These are phyloP conservation scores for Ctenopoma kingsleyae DNA, from an alignment of 2,797 vertebrate genomes.

Conservation along the genomic window DNA sequence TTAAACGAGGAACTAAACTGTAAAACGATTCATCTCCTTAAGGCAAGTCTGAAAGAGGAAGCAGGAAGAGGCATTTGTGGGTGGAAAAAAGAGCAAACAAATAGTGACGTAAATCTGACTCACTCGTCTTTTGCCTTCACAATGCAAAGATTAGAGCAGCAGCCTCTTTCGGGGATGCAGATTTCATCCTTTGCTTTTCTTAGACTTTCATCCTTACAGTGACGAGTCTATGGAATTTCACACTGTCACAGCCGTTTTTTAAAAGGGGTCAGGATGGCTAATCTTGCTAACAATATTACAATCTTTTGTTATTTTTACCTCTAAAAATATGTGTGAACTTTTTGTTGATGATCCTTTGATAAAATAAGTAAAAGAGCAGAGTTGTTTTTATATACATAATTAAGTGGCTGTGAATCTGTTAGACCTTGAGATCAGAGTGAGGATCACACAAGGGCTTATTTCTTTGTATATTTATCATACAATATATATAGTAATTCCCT, in stretches of 20 bases:
- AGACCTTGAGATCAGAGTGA: conserved; percentile 31
- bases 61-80: conserved; percentile 83
- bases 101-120: conserved; percentile 87
- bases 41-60: conserved; percentile 82
- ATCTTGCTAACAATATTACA: conserved; percentile 60
- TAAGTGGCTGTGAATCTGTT: conserved; percentile 31
- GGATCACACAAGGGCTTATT: conserved; percentile 24
- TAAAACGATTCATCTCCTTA: conserved; percentile 82
- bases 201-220: conserved; percentile 82
- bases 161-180: conserved; percentile 80
- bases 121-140: conserved; percentile 85
- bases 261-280: conserved; percentile 74
- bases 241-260: conserved; percentile 83
- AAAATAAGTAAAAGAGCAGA: conserved; percentile 16
- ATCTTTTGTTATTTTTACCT: conserved; percentile 56
- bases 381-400: conserved; percentile 35
- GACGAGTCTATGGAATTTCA: conserved; percentile 83
- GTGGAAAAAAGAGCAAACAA: conserved; percentile 82
- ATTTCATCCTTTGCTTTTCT: conserved; percentile 85
- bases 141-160: conserved; percentile 84
- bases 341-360: conserved; percentile 48
- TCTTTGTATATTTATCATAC: conserved; percentile 49
- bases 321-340: conserved; percentile 32
- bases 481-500: conserved; percentile 47
- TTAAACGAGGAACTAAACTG: conserved; percentile 84